Evolutionary conservation across 2,888 invertebrate species (phyloP), one percentile per base, ranked within the genome.

Genomic region (Aphidoletes aphidimyza): DNA sequence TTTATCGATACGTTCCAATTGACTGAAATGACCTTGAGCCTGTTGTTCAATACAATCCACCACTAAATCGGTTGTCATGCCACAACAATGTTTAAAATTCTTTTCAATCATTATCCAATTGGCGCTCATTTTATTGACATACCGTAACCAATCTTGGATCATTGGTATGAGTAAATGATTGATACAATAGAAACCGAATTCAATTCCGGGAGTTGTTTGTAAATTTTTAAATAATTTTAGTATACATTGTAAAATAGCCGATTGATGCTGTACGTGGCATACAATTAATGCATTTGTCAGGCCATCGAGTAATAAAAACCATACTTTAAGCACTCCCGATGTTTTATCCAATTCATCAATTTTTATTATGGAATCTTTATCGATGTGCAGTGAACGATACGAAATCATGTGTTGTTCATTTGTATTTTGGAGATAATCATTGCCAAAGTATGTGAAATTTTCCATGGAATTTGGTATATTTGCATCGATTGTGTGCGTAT

Each of bases 31-130:
- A 9, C 81, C 81, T 91, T 93, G 93, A 89, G 94, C 93, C 49
- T 96, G 92, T 87, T 94, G 93, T 86, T 94, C 93, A 47, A 97
- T 90, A 87, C 96, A 96, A 87, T 96, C 94, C 0, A 98, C 98
- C 47, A 97, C 94, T 42, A 97, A 91, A 88, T 98, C 98, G 0
- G 97, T 96, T 17, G 97, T 95, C 90, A 97, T 93, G 11, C 98
- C 98, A 88, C 96, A 96, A 88, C 97, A 97, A 88, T 98, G 98
- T 88, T 98, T 98, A 88, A 98, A 98, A 89, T 97, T 97, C 86
- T 96, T 94, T 89, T 95, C 95, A 84, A 95, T 93, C 86, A 92
- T 92, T 86, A 95, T 94, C 93, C 95, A 94, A 86, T 94, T 92
- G 86, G 94, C 91, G 86, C 93, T 93, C 8, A 94, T 93, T 87